Evolutionary conservation across 1,140 invertebrate species (phyloP).

Genomic region (Cotesia vestalis): DNA sequence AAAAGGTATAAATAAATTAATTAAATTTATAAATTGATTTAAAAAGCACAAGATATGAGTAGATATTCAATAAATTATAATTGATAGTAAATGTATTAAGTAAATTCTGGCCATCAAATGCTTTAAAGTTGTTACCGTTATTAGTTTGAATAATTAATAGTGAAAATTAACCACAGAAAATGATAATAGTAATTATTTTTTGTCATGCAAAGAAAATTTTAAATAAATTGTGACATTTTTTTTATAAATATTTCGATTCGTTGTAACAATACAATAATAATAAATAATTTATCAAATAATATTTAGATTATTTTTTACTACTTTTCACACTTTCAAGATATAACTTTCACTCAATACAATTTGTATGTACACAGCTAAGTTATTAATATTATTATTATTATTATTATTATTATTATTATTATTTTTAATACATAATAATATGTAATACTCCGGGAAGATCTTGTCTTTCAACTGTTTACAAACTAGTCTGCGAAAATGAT

Average conservation of each 20-base stretch:
- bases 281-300: neutral
- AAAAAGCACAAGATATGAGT: neutral
- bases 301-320: neutral
- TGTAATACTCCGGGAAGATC: constrained; percentile 4
- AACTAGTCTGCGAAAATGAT: neutral
- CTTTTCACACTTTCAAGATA: constrained; percentile 26
- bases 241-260: constrained; percentile 26
- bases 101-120: constrained; percentile 53
- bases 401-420: constrained; percentile 26
- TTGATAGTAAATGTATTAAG: constrained; percentile 43
- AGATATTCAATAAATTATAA: constrained; percentile 11
- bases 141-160: too few species aligned
- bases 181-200: too few species aligned
- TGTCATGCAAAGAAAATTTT: neutral
- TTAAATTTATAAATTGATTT: too few species aligned
- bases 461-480: neutral
- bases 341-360: constrained; percentile 36
- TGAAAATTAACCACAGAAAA: neutral
- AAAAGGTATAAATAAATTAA: too few species aligned
- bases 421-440: neutral
- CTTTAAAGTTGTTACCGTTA: constrained; percentile 23
- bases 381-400: neutral
- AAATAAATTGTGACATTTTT: neutral
- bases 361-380: constrained; percentile 13
- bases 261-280: constrained; percentile 43